Evolutionary conservation across 1,140 invertebrate species (phyloP).

Genomic region (Medauroidea extradentata): DNA sequence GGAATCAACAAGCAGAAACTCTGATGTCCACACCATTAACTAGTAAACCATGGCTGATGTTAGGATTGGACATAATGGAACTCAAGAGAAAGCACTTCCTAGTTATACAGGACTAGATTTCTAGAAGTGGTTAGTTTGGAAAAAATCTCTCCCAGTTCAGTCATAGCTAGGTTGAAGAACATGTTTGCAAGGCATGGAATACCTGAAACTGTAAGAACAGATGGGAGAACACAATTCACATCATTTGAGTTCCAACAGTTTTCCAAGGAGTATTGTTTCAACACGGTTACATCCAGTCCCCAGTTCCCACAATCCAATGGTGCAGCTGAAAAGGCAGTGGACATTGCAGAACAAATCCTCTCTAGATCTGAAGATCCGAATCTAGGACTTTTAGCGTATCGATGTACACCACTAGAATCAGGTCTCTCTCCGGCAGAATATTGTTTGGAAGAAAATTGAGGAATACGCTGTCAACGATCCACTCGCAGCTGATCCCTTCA

Average conservation of each 20-base stretch:
- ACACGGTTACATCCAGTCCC: constrained; percentile 9
- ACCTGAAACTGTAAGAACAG: constrained; percentile 15
- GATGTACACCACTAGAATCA: not conserved
- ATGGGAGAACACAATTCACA: constrained; percentile 18
- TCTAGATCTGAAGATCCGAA: not conserved
- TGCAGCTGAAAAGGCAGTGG: not conserved
- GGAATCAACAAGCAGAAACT: too few relatives aligned
- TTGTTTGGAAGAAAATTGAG: too few relatives aligned
- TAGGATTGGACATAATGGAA: too few relatives aligned
- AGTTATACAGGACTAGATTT: too few relatives aligned
- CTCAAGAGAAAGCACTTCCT: too few relatives aligned
- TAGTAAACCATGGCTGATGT: too few relatives aligned
- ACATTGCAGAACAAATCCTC: not conserved
- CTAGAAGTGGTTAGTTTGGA: too few relatives aligned
- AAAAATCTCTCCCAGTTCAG: not conserved
- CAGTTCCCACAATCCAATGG: constrained; percentile 6
- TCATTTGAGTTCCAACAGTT: constrained; percentile 8
- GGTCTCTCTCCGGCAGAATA: not conserved
- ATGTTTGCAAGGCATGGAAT: constrained; percentile 20
- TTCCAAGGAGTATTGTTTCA: constrained; percentile 13
- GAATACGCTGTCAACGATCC: too few relatives aligned
- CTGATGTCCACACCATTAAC: too few relatives aligned
- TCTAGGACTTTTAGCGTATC: not conserved
- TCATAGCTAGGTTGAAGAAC: constrained; percentile 10
- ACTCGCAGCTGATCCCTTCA: too few relatives aligned